phyloP scores from a whole-genome alignment of 2,888 invertebrate genomes.

The Chironomus riparius region DNA sequence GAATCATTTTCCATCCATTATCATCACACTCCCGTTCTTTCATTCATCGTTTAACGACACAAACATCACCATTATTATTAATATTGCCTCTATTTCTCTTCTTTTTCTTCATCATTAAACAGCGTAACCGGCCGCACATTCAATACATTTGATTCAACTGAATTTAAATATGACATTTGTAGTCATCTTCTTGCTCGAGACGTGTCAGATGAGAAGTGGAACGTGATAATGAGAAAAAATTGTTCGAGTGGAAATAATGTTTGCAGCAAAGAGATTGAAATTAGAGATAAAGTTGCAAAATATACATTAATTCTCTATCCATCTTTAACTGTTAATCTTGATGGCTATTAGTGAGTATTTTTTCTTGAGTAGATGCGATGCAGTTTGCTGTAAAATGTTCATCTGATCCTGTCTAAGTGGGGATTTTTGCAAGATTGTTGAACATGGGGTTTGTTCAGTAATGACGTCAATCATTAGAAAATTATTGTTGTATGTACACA shows the following conservation, averaged over 20 bases:
- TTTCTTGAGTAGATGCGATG: neutral
- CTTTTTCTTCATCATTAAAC: neutral
- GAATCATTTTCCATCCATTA: neutral
- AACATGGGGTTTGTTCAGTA: too few species aligned
- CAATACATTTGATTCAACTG: conserved; percentile 68
- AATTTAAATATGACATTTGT: conserved; percentile 73
- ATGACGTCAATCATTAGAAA: too few species aligned
- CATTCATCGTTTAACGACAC: neutral
- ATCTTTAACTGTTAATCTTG: conserved; percentile 56
- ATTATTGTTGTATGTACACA: too few species aligned
- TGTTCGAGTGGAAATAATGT: conserved; percentile 47
- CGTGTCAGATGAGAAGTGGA: conserved; percentile 57
- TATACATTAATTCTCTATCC: conserved; percentile 45
- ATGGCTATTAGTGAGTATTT: conserved; percentile 48
- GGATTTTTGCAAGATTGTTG: too few species aligned
- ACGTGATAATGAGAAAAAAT: conserved; percentile 58
- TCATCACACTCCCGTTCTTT: neutral
- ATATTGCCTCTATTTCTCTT: neutral
- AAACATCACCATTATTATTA: neutral
- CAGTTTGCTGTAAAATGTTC: neutral
- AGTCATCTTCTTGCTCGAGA: conserved; percentile 68
- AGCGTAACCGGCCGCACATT: conserved; percentile 63
- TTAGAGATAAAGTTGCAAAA: conserved; percentile 49
- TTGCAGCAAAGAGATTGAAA: conserved; percentile 55
- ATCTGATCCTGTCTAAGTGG: too few species aligned